phyloP scores from a whole-genome alignment of 2,888 invertebrate genomes.

The Acanthopleura granulata region DNA sequence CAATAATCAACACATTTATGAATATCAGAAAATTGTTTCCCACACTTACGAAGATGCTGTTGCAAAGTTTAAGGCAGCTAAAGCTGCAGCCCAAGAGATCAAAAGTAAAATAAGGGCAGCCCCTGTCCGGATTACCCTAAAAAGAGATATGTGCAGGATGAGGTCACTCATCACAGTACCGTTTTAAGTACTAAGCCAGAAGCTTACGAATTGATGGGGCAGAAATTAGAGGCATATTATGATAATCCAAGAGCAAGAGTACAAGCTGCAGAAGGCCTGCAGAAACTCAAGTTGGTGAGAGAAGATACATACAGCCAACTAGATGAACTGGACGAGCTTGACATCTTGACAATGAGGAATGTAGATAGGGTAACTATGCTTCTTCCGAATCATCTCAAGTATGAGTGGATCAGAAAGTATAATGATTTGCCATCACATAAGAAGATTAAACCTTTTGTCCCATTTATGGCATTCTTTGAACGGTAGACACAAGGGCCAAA shows the following conservation, averaged over 20 bases:
- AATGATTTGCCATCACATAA: neutral
- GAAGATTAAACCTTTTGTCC: neutral
- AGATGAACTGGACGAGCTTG: neutral
- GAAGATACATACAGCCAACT: slow-evolving; percentile 12
- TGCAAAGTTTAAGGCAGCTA: too few species aligned
- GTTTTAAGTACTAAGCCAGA: neutral
- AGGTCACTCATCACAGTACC: neutral
- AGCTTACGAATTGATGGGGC: neutral
- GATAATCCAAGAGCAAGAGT: neutral
- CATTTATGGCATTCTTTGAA: neutral
- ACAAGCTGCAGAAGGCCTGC: neutral
- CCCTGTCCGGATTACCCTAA: too few species aligned
- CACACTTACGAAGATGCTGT: too few species aligned
- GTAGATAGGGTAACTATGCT: neutral
- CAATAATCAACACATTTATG: too few species aligned
- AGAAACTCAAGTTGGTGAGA: neutral
- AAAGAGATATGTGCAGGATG: neutral
- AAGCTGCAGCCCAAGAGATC: too few species aligned
- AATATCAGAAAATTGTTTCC: too few species aligned
- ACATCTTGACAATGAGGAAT: neutral
- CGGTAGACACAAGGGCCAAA: too few species aligned
- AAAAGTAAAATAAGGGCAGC: too few species aligned
- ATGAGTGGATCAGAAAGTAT: neutral
- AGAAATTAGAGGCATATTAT: neutral
- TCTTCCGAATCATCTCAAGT: neutral